phyloP scores from a whole-genome alignment of 2,888 invertebrate species.

The Tetropium fuscum region DNA sequence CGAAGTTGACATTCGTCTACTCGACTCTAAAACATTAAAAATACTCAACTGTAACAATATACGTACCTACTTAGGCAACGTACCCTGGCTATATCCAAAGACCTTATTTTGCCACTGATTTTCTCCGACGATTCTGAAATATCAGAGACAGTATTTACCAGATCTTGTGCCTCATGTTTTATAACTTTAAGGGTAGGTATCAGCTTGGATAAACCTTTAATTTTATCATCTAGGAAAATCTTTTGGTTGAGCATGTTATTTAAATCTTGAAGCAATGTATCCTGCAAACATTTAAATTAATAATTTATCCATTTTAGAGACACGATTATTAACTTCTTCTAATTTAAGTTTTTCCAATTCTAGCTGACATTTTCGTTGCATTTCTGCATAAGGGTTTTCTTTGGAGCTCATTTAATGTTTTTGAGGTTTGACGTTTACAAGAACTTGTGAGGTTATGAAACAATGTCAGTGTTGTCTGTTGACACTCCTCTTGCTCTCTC shows the following conservation, averaged over 20 bases:
- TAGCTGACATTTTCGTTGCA: slow-evolving; percentile 70
- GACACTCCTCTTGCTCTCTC: too few relatives aligned
- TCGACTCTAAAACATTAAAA: slow-evolving; percentile 72
- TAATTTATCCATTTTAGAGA: not conserved
- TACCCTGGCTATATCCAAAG: slow-evolving; percentile 92
- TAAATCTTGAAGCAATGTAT: slow-evolving; percentile 77
- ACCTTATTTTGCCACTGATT: slow-evolving; percentile 95
- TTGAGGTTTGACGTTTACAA: not conserved
- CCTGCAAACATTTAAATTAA: too few relatives aligned
- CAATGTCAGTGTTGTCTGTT: too few relatives aligned
- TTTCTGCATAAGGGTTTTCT: slow-evolving; percentile 41
- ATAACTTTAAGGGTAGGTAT: slow-evolving; percentile 84
- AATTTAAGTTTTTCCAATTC: slow-evolving; percentile 70
- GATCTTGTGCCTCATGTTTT: slow-evolving; percentile 81
- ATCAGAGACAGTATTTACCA: slow-evolving; percentile 86
- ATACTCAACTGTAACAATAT: not conserved
- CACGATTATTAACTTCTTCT: slow-evolving; percentile 63
- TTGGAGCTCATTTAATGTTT: slow-evolving; percentile 20
- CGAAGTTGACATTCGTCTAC: slow-evolving; percentile 95
- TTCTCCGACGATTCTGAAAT: slow-evolving; percentile 92
- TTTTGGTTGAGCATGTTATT: slow-evolving; percentile 80
- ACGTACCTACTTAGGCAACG: too few relatives aligned
- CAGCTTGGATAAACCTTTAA: slow-evolving; percentile 83
- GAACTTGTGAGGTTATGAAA: too few relatives aligned
- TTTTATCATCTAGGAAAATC: slow-evolving; percentile 82